phyloP scores from a whole-genome alignment of 2,888 invertebrate species.

The Rhamnusium bicolor region DNA sequence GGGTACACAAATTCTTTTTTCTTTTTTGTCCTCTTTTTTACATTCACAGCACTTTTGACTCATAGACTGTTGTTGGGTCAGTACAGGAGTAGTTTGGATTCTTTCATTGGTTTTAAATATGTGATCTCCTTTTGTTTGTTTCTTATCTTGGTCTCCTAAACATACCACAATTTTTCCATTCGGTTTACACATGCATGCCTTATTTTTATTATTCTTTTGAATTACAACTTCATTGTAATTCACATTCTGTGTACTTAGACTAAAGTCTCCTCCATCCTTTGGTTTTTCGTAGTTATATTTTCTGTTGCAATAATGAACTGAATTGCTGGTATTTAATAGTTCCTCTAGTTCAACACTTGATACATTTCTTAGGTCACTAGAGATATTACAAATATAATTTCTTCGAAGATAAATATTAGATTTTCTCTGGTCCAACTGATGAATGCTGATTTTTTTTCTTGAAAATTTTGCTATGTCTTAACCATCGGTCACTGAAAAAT shows the following conservation, averaged over 20 bases:
- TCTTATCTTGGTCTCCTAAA: not conserved
- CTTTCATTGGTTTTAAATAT: not conserved
- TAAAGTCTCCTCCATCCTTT: not conserved
- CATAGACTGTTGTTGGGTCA: too few relatives aligned
- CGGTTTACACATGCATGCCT: conserved; percentile 26
- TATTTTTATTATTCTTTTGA: conserved; percentile 10
- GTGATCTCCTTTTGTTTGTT: not conserved
- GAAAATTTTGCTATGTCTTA: not conserved
- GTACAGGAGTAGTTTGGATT: not conserved
- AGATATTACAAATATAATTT: not conserved
- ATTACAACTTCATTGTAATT: conserved; percentile 12
- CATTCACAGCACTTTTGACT: not conserved
- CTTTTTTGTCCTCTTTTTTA: not conserved
- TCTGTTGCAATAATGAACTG: not conserved
- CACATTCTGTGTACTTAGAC: not conserved
- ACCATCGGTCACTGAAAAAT: conserved; percentile 15
- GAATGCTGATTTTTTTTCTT: not conserved
- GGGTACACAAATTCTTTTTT: conserved; percentile 36
- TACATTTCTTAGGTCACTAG: not conserved
- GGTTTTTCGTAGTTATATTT: not conserved
- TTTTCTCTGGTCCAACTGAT: not conserved
- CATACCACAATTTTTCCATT: not conserved
- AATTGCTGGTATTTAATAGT: not conserved
- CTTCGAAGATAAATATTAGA: not conserved
- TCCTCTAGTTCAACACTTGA: conserved; percentile 21